Conservation (phyloP, 2,888 invertebrate genomes). For the Arctia plantaginis region DNA sequence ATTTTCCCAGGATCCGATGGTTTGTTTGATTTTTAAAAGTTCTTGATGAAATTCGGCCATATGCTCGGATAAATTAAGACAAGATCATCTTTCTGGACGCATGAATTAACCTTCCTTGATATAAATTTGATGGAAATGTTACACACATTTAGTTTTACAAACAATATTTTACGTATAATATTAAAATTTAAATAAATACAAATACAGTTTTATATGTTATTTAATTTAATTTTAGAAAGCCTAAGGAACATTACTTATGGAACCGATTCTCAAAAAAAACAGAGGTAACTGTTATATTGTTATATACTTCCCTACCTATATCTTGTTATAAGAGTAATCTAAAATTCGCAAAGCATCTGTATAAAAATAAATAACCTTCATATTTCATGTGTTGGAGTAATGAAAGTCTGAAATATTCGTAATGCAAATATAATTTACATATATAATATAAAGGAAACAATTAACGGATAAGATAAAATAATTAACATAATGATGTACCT, state of each 20-base stretch:
- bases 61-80: not conserved
- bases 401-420: too few species aligned
- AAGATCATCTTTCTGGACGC: not conserved
- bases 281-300: too few species aligned
- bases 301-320: too few species aligned
- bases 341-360: too few species aligned
- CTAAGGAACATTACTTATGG: not conserved
- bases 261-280: not conserved
- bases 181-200: not conserved
- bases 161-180: not conserved
- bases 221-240: not conserved
- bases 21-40: conserved; percentile 18
- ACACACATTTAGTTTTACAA: not conserved
- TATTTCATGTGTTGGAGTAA: too few species aligned
- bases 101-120: not conserved
- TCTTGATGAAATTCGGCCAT: not conserved
- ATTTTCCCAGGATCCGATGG: conserved; percentile 14
- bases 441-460: too few species aligned
- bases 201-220: not conserved
- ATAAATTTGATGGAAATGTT: not conserved
- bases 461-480: too few species aligned
- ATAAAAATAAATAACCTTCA: too few species aligned
- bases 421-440: too few species aligned
- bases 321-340: not conserved
- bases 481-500: too few species aligned